These are phyloP conservation scores for Agrotis exclamationis DNA, from an alignment of 2,888 invertebrate species.

Conservation along the genomic window DNA sequence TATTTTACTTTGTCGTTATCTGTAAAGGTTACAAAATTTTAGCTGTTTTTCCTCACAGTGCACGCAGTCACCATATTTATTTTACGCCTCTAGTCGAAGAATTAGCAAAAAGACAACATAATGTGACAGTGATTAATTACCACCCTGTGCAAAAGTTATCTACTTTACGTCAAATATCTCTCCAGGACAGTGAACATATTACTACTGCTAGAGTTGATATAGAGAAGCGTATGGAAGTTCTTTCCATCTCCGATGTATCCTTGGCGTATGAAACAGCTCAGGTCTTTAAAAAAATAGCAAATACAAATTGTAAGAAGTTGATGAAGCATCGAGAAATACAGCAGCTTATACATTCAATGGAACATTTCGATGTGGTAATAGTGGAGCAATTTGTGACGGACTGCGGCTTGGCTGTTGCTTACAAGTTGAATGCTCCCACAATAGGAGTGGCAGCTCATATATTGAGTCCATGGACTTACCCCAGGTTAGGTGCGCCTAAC, in stretches of 20 bases:
- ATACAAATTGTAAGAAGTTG: slow-evolving; percentile 67
- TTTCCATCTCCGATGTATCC: slow-evolving; percentile 47
- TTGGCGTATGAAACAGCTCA: slow-evolving; percentile 43
- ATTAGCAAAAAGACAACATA: slow-evolving; percentile 74
- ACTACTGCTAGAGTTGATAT: slow-evolving; percentile 40
- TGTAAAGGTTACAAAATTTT: slow-evolving; percentile 67
- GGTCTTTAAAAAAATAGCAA: slow-evolving; percentile 52
- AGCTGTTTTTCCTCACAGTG: slow-evolving; percentile 72
- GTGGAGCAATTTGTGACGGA: slow-evolving; percentile 91
- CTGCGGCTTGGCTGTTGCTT: slow-evolving; percentile 90
- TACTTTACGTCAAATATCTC: slow-evolving; percentile 79
- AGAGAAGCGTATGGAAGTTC: slow-evolving; percentile 32
- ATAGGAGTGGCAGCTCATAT: slow-evolving; percentile 89
- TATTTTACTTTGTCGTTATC: slow-evolving; percentile 23
- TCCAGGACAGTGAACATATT: slow-evolving; percentile 49
- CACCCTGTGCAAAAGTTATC: slow-evolving; percentile 75
- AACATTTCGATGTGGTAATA: slow-evolving; percentile 89
- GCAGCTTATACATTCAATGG: slow-evolving; percentile 67
- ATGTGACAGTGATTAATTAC: slow-evolving; percentile 77
- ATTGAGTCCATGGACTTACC: slow-evolving; percentile 90
- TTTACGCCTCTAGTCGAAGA: slow-evolving; percentile 60
- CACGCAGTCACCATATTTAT: slow-evolving; percentile 72
- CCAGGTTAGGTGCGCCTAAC: slow-evolving; percentile 90
- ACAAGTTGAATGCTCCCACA: slow-evolving; percentile 87
- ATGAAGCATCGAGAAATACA: slow-evolving; percentile 63